Percentiles rank a stretch among this genome's conserved stretches.
phyloP scores from a whole-genome alignment of 2,797 vertebrate species.

The Carduelis carduelis region DNA sequence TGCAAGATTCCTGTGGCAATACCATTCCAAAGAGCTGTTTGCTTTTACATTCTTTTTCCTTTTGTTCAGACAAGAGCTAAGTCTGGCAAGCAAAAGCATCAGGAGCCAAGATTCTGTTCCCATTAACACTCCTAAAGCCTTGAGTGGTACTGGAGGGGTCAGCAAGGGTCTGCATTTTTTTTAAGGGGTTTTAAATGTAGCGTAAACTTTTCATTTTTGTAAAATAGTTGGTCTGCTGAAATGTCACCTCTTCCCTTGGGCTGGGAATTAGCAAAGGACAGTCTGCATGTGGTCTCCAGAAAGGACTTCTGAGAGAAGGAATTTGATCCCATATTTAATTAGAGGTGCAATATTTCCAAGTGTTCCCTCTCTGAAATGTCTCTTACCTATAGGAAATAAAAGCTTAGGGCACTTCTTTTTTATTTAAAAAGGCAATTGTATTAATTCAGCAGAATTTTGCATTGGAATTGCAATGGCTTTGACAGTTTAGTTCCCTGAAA shows the following conservation, averaged over 20 bases:
- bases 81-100: neutral
- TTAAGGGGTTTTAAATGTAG: neutral
- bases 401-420: neutral
- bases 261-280: neutral
- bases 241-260: neutral
- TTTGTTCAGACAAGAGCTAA: neutral
- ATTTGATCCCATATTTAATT: neutral
- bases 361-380: neutral
- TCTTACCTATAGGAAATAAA: neutral
- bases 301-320: neutral
- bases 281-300: neutral
- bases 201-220: neutral
- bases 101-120: neutral
- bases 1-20: neutral
- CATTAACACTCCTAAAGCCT: neutral
- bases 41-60: neutral
- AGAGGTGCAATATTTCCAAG: neutral
- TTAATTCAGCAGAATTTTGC: constrained; percentile 37
- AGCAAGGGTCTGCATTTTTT: neutral
- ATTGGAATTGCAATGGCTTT: neutral
- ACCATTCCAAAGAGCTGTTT: neutral
- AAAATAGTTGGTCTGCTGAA: neutral
- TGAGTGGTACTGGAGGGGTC: neutral
- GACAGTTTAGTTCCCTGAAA: constrained; percentile 12
- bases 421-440: constrained; percentile 5